Evolutionary conservation across 1,140 invertebrate genomes (phyloP).

Genomic region (Goniozus legneri): DNA sequence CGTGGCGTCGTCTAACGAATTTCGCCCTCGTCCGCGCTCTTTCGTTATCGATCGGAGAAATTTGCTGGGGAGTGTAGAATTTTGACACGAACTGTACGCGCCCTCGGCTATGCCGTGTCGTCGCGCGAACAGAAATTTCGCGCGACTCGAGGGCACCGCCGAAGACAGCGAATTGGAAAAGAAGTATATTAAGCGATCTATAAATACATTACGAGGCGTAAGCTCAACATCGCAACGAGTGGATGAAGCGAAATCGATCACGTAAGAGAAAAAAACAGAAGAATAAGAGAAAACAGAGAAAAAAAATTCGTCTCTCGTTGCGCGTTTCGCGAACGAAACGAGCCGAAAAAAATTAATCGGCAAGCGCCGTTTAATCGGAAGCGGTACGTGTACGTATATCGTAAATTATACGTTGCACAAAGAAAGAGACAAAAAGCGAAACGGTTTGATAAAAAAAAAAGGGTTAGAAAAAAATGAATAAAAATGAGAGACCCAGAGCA

Average conservation of each 20-base stretch:
- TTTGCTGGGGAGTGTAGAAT: no score
- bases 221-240: conserved; percentile 49
- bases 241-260: conserved; percentile 37
- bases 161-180: conserved; percentile 15
- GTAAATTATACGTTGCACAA: background rate
- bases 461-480: conserved; percentile 15
- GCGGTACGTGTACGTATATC: no score
- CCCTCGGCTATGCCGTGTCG: no score
- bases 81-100: no score
- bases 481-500: conserved; percentile 27
- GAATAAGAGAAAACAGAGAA: background rate
- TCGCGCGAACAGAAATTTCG: no score
- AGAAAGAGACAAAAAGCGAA: conserved; percentile 19
- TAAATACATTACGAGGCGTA: conserved; percentile 54
- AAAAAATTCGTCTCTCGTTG: background rate
- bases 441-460: no score
- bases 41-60: no score
- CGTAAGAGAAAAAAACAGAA: conserved; percentile 13
- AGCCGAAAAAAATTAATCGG: no score
- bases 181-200: conserved; percentile 44
- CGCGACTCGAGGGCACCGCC: background rate
- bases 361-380: no score
- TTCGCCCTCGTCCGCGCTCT: no score
- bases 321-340: no score
- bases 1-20: no score